phyloP scores from a whole-genome alignment of 2,888 invertebrate species.

The Folsomia manolachei region DNA sequence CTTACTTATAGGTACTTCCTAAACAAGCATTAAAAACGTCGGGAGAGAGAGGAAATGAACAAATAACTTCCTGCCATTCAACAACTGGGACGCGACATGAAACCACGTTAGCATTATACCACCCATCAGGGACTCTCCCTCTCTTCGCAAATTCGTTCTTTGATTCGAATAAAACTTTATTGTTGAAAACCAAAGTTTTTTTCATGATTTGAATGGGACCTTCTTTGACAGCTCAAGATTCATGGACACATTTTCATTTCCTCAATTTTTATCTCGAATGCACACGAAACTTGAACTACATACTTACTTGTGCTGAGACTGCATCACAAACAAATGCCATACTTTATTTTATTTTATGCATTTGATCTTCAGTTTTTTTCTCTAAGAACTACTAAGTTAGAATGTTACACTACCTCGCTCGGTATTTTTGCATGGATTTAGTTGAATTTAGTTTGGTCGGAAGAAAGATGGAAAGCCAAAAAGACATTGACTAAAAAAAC shows the following conservation, averaged over 20 bases:
- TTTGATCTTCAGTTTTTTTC: too few species aligned
- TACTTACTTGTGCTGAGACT: neutral
- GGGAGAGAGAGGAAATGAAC: neutral
- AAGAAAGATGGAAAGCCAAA: neutral
- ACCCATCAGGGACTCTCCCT: neutral
- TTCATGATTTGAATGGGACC: neutral
- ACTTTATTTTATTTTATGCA: neutral
- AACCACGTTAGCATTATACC: neutral
- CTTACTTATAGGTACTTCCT: neutral
- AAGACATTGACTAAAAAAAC: too few species aligned
- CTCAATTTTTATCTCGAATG: neutral
- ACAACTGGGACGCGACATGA: neutral
- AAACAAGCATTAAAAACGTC: neutral
- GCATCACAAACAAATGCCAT: neutral
- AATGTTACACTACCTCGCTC: too few species aligned
- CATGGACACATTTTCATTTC: constrained; percentile 7
- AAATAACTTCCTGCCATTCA: constrained; percentile 5
- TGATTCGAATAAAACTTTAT: neutral
- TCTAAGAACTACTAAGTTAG: too few species aligned
- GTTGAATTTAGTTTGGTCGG: neutral
- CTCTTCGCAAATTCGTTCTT: neutral
- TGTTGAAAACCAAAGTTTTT: neutral
- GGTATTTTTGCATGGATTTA: too few species aligned
- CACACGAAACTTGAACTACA: neutral
- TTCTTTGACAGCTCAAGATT: neutral